Conservation (phyloP, 2,113 vertebrate genomes). For the Circaetus cinerascens region DNA sequence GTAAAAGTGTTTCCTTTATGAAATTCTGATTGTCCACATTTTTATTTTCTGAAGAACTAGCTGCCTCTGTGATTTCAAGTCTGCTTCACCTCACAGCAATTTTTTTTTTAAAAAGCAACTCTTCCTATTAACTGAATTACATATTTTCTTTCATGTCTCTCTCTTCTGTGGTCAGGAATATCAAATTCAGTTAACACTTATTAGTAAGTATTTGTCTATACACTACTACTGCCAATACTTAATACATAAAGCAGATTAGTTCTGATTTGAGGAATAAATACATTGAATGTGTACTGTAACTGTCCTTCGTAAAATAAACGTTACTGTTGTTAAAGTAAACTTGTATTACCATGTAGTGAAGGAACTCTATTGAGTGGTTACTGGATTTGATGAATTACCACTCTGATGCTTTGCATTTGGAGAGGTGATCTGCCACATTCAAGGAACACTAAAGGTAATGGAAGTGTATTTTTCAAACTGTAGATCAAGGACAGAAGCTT, state of each 20-base stretch:
- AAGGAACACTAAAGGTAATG: neutral
- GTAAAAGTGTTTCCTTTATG: neutral
- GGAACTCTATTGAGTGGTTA: neutral
- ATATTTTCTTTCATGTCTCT: neutral
- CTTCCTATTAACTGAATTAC: neutral
- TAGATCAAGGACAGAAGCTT: neutral
- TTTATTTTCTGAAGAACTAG: neutral
- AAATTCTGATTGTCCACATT: neutral
- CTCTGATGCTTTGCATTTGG: neutral
- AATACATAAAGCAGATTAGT: neutral
- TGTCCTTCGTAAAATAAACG: neutral
- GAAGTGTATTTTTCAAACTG: neutral
- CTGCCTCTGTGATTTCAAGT: neutral
- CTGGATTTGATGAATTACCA: neutral
- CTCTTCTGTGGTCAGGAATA: neutral
- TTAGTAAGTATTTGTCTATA: neutral
- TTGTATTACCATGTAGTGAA: accelerated
- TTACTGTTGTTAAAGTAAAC: neutral
- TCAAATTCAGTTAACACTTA: neutral
- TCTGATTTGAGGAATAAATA: neutral
- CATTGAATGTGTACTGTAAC: neutral
- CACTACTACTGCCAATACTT: neutral
- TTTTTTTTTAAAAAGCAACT: neutral
- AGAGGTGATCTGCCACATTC: neutral
- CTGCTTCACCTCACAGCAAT: neutral